These are phyloP conservation scores for Sebastes nivosus DNA, from an alignment of 2,797 vertebrate species.

Conservation along the genomic window DNA sequence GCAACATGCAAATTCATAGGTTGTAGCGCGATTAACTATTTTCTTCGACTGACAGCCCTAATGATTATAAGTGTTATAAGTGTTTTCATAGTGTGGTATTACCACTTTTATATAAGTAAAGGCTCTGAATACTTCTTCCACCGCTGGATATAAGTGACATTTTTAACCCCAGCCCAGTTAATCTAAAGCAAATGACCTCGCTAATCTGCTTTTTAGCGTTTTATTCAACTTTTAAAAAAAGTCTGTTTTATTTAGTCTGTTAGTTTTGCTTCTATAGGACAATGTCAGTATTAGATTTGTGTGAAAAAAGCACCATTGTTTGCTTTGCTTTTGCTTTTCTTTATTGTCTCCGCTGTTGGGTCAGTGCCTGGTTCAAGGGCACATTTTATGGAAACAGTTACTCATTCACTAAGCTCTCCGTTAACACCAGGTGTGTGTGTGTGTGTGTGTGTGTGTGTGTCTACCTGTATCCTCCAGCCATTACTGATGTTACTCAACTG, in stretches of 20 bases:
- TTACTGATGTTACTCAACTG: not conserved
- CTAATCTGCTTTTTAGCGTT: not conserved
- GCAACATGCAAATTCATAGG: rapidly evolving
- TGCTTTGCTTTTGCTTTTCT: not conserved
- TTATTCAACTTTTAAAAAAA: too few species aligned
- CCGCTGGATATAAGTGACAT: not conserved
- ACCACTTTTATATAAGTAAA: too few species aligned
- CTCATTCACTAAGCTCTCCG: not conserved
- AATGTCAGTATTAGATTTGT: too few species aligned
- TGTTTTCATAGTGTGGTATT: too few species aligned
- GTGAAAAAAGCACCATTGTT: too few species aligned
- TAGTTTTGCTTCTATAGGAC: too few species aligned
- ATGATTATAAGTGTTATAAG: not conserved
- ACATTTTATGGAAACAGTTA: not conserved
- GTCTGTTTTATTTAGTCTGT: too few species aligned
- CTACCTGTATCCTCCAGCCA: not conserved
- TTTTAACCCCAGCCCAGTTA: not conserved
- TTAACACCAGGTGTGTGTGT: not conserved
- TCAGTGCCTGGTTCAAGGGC: not conserved
- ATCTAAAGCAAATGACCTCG: not conserved
- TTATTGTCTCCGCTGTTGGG: not conserved
- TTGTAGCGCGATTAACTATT: too few species aligned
- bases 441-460: slow-evolving; percentile 11
- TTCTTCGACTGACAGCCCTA: too few species aligned
- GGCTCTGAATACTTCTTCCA: not conserved